These are phyloP conservation scores for Napeogenes sylphis DNA, from an alignment of 2,888 invertebrate genomes.

Conservation along the genomic window DNA sequence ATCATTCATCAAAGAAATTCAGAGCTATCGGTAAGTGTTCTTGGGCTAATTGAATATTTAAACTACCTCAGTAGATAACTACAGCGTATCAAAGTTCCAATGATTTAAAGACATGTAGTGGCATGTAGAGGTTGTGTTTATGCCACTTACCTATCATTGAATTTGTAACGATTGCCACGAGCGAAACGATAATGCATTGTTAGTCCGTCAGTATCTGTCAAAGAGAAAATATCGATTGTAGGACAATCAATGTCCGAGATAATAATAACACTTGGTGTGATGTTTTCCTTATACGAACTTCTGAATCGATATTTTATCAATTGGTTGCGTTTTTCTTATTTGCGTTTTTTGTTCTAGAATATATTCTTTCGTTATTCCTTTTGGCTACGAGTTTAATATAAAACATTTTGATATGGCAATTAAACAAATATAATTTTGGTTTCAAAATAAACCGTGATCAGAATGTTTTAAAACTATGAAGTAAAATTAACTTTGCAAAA, in stretches of 20 bases:
- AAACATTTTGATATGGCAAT: no score
- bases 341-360: no score
- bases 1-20: no score
- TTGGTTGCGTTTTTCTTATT: no score
- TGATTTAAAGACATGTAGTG: constrained; percentile 2
- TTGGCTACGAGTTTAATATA: no score
- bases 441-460: no score
- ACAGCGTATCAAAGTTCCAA: neutral
- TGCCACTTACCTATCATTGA: constrained; percentile 12
- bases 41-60: neutral
- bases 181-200: constrained; percentile 19
- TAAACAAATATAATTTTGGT: no score
- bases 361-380: no score
- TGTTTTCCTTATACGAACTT: neutral
- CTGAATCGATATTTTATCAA: neutral
- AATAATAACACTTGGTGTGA: neutral
- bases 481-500: no score
- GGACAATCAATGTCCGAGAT: constrained; percentile 7
- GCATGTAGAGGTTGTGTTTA: constrained; percentile 15
- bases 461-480: no score
- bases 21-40: no score
- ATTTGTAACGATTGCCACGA: constrained; percentile 16
- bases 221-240: constrained; percentile 14
- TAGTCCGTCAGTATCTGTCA: constrained; percentile 14
- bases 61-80: neutral